A percentile compares a stretch with the other conserved stretches of the same genome.
phyloP scores from a whole-genome alignment of 2,888 invertebrate species.

The Diadromus collaris region DNA sequence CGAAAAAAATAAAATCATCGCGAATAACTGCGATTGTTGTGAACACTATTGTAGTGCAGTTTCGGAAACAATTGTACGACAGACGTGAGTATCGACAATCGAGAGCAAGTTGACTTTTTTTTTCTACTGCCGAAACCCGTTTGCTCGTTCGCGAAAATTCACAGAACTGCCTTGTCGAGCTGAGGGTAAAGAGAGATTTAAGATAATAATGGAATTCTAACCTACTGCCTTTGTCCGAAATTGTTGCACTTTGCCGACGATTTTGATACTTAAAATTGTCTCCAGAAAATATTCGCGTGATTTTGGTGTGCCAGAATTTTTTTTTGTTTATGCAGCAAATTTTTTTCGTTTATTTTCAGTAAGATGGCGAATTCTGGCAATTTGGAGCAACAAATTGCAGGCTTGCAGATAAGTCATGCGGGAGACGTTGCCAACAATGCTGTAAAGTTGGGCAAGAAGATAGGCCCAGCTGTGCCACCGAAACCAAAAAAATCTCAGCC shows the following conservation, averaged over 20 bases:
- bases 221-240: neutral
- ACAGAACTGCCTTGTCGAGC: neutral
- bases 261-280: neutral
- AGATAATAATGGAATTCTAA: constrained; percentile 25
- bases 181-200: constrained; percentile 7
- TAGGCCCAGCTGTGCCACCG: constrained; percentile 90
- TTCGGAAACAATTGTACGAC: neutral
- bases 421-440: constrained; percentile 77
- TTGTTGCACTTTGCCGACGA: neutral
- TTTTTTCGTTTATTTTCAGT: neutral
- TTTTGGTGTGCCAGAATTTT: neutral
- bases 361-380: constrained; percentile 82
- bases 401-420: constrained; percentile 84
- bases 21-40: neutral
- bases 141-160: neutral
- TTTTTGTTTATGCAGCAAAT: neutral
- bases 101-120: neutral
- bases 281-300: neutral
- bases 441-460: constrained; percentile 81
- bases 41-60: neutral
- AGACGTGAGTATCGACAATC: neutral
- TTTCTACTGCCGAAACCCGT: neutral
- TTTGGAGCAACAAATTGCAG: constrained; percentile 87
- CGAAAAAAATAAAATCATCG: neutral
- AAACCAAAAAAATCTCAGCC: constrained; percentile 86